Conservation (phyloP, 1,140 invertebrate genomes). For the Drosophila leontia region DNA sequence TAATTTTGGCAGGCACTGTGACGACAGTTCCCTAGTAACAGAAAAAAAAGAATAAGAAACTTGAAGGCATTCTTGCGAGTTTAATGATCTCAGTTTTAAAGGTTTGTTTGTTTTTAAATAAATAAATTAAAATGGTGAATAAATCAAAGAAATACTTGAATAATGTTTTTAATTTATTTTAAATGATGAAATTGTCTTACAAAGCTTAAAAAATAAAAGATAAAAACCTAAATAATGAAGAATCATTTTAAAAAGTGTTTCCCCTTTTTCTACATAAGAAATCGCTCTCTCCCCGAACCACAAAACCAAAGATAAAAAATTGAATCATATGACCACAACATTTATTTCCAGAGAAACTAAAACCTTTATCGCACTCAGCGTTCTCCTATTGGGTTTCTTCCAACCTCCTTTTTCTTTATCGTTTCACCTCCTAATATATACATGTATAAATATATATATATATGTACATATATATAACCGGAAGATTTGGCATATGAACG, state of each 20-base stretch:
- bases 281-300: neutral
- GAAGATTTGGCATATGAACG: conserved; percentile 76
- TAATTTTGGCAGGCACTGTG: conserved; percentile 59
- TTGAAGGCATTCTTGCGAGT: neutral
- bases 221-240: neutral
- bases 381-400: conserved; percentile 13
- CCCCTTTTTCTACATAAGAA: neutral
- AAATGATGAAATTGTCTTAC: no score
- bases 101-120: neutral
- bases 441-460: conserved; percentile 16
- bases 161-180: neutral
- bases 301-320: neutral
- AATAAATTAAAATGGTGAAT: neutral
- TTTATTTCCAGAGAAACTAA: neutral
- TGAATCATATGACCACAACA: neutral
- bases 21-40: conserved; percentile 30
- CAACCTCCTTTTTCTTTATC: conserved; percentile 25
- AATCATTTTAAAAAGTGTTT: neutral
- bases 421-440: conserved; percentile 15
- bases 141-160: neutral
- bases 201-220: neutral
- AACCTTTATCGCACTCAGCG: conserved; percentile 4
- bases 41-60: neutral
- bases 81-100: conserved; percentile 6
- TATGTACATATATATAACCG: conserved; percentile 44